Base-by-base conservation (phyloP, 2,797 vertebrate species). In the Miichthys miiuy region DNA sequence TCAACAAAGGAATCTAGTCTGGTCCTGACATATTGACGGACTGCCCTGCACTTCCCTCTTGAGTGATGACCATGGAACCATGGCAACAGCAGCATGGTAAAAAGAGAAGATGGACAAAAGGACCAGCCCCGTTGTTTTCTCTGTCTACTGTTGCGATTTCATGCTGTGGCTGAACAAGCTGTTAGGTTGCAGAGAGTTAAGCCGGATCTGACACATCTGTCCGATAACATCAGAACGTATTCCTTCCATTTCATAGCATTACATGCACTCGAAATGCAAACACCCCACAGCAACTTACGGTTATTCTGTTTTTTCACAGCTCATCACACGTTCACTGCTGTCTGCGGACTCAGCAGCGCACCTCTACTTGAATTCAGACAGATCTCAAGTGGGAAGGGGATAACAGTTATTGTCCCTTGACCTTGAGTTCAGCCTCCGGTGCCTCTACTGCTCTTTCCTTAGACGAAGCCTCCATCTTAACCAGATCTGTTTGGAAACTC, bases 71-170 rank as follows among this genome's bases (percentile, higher is more conserved):
- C 69, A 18, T 21, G 72, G 67, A 73, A 34, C 81, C 81, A 70
- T 83, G 72, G 82, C 69, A 79, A 88, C 73, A 80, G 76, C 79
- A 70, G 38, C 42, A 47, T 51, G 5, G 57, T 54, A 18, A 77
- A 81, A 73, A 73, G 58, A 18, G 72, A 54, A 58, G 47, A 62
- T 27, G 14, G 23, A 64, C 56, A 46, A 47, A 68, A 65, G 60
- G n/a, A 68, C 18, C 57, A 34, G 34, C 75, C 44, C 48, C 55
- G 51, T 66, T 72, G 55, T 73, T 83, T 81, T 68, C 58, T 72
- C 54, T 55, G 44, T 84, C 52, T 72, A 0, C 60, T 72, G 60
- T 52, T 78, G 44, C 17, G 52, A 67, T 77, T 74, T 81, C 68
- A 66, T 23, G 72, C 69, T 75, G 44, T 51, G 25, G 11, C 55